A percentile compares a stretch with the other conserved stretches of the same genome.
phyloP scores from a whole-genome alignment of 2,888 invertebrate species.

The Gymnoscelis rufifasciata region DNA sequence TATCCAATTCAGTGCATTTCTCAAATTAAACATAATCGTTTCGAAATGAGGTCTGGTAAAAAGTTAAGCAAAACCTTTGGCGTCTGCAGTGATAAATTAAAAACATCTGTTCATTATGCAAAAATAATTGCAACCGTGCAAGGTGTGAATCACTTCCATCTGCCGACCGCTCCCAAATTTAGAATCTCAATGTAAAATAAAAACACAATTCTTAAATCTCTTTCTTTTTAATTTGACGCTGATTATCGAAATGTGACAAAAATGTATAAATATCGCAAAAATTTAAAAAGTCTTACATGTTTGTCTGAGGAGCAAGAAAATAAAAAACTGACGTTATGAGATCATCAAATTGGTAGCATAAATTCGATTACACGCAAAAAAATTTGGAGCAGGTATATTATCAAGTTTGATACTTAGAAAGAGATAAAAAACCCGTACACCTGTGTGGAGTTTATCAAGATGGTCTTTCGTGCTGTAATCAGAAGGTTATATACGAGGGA shows the following conservation, averaged over 20 bases:
- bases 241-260: too few species aligned
- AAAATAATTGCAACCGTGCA: slow-evolving; percentile 10
- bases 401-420: slow-evolving; percentile 26
- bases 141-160: slow-evolving; percentile 17
- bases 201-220: too few species aligned
- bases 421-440: slow-evolving; percentile 29
- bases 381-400: slow-evolving; percentile 36
- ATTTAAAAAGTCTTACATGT: too few species aligned
- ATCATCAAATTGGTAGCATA: slow-evolving; percentile 37
- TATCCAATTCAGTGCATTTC: too few species aligned
- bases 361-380: slow-evolving; percentile 33
- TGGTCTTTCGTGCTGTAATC: neutral
- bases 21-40: neutral
- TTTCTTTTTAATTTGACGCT: too few species aligned
- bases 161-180: slow-evolving; percentile 7
- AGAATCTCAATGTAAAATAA: slow-evolving; percentile 10
- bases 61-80: slow-evolving; percentile 9
- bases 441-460: slow-evolving; percentile 6
- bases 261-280: too few species aligned
- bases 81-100: slow-evolving; percentile 10
- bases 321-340: slow-evolving; percentile 30
- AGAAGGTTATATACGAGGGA: too few species aligned
- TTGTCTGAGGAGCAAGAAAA: too few species aligned
- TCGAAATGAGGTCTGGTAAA: slow-evolving; percentile 1
- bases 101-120: slow-evolving; percentile 15